phyloP scores from a whole-genome alignment of 2,797 vertebrate species.

The Oryzias dopingdopingensis region DNA sequence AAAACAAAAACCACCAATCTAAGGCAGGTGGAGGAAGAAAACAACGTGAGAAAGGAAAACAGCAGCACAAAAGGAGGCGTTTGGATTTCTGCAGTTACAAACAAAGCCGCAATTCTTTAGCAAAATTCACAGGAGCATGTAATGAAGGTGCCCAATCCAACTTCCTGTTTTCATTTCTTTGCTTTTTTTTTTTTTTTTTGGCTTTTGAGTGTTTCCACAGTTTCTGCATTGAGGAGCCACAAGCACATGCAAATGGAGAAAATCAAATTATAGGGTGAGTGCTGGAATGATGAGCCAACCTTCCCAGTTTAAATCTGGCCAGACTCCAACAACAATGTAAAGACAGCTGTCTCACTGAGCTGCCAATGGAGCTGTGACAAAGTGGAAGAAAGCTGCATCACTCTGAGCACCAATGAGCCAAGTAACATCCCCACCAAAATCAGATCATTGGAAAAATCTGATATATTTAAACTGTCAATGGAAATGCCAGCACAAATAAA shows the following conservation, averaged over 20 bases:
- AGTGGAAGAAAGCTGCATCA: constrained; percentile 24
- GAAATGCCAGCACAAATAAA: too few relatives aligned
- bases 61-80: constrained; percentile 6
- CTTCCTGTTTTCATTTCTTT: constrained; percentile 31
- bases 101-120: constrained; percentile 9
- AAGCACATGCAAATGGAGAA: constrained; percentile 40
- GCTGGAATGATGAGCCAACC: constrained; percentile 36
- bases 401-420: constrained; percentile 3
- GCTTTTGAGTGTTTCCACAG: constrained; percentile 38
- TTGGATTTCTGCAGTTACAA: neutral
- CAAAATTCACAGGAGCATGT: constrained; percentile 15
- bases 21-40: constrained; percentile 8
- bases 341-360: constrained; percentile 32
- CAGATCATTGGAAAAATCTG: too few relatives aligned
- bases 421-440: neutral
- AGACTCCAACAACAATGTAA: constrained; percentile 38
- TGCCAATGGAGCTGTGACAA: constrained; percentile 30
- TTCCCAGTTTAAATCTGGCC: constrained; percentile 30
- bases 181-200: constrained; percentile 11
- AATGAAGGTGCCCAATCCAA: constrained; percentile 15
- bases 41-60: constrained; percentile 9
- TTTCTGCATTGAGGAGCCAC: constrained; percentile 24
- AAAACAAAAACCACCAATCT: constrained; percentile 24
- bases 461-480: too few relatives aligned
- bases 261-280: constrained; percentile 48